Percentiles rank a stretch among this genome's conserved stretches.
Conservation (phyloP, 2,888 invertebrate species). For the Acholoe squamosa region DNA sequence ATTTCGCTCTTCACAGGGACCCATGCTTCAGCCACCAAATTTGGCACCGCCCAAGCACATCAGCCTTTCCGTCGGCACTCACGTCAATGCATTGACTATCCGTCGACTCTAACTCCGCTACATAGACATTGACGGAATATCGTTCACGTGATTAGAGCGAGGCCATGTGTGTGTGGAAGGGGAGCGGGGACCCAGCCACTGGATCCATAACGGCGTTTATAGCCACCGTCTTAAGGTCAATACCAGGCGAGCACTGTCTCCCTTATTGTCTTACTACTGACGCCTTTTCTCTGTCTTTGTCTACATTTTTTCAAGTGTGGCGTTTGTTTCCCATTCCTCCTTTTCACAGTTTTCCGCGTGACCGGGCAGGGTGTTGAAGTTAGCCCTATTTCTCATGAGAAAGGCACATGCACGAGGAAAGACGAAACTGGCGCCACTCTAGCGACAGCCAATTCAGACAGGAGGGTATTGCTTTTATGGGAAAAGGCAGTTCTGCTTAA, state of each 20-base stretch:
- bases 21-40: no score
- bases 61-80: neutral
- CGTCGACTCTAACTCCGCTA: neutral
- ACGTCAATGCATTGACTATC: neutral
- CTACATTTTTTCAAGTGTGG: neutral
- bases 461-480: no score
- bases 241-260: neutral
- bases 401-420: neutral
- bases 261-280: neutral
- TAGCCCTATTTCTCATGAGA: neutral
- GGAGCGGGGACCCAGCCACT: neutral
- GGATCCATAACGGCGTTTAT: conserved; percentile 11
- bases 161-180: neutral
- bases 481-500: no score
- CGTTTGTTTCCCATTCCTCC: neutral
- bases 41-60: no score
- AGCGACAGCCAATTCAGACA: no score
- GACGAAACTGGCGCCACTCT: neutral
- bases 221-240: neutral
- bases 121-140: conserved; percentile 24
- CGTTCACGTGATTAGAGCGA: neutral
- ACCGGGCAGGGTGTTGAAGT: neutral
- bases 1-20: no score
- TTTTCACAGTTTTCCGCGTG: neutral
- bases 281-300: neutral